Conservation (phyloP, 2,888 invertebrate species). For the Malacosoma neustria region DNA sequence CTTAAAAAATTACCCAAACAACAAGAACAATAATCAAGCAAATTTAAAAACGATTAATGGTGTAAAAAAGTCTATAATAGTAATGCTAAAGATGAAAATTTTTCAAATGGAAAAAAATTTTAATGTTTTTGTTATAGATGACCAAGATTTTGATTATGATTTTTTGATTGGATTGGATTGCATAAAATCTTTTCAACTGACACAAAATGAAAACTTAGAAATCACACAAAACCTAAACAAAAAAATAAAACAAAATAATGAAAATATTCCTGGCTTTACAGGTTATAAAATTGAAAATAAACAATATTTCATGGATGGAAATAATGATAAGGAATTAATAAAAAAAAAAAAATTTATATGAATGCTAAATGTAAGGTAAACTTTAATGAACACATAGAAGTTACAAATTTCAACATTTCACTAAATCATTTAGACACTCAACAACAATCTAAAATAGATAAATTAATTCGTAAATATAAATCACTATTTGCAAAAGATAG, state of each 20-base stretch:
- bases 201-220: constrained; percentile 3
- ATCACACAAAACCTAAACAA: constrained; percentile 8
- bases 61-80: no score
- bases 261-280: constrained; percentile 1
- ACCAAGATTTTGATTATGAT: constrained; percentile 6
- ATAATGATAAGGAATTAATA: no score
- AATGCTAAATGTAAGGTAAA: constrained; percentile 7
- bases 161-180: constrained; percentile 10
- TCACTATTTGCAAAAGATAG: no score
- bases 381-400: constrained; percentile 13
- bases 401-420: constrained; percentile 10
- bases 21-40: neutral
- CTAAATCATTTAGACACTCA: no score
- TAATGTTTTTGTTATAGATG: constrained; percentile 5
- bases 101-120: constrained; percentile 3
- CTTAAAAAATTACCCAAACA: neutral
- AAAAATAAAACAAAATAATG: constrained; percentile 1
- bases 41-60: constrained; percentile 6
- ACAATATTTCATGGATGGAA: no score
- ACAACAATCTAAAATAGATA: no score
- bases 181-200: constrained; percentile 6
- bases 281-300: constrained; percentile 1
- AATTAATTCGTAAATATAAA: no score
- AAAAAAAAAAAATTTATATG: no score
- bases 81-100: constrained; percentile 1